Conservation (phyloP, 2,888 invertebrate genomes). For the Apantesis nais region DNA sequence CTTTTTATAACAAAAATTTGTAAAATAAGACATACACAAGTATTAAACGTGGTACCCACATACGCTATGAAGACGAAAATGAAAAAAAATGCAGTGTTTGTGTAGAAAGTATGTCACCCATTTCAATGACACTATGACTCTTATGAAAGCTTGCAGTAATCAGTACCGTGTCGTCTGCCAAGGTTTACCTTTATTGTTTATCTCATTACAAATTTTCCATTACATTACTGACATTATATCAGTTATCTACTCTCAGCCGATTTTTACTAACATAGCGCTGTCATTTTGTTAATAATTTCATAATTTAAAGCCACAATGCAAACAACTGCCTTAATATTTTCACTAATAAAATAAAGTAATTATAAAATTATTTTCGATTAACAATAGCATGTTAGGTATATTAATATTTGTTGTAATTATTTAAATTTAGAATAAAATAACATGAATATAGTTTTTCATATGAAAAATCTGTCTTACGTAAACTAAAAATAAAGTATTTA, state of each 20-base stretch:
- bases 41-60: constrained; percentile 1
- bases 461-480: too few species aligned
- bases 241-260: not conserved
- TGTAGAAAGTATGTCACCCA: constrained; percentile 71
- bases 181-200: constrained; percentile 35
- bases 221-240: not conserved
- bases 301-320: not conserved
- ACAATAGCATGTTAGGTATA: not conserved
- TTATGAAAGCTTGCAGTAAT: constrained; percentile 66
- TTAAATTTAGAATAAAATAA: too few species aligned
- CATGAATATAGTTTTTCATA: too few species aligned
- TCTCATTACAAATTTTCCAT: constrained; percentile 30
- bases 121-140: constrained; percentile 53
- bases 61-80: constrained; percentile 40
- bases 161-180: constrained; percentile 49
- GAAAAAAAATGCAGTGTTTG: constrained; percentile 47
- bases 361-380: not conserved
- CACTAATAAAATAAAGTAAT: not conserved
- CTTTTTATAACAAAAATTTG: not conserved
- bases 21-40: not conserved
- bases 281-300: not conserved
- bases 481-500: too few species aligned
- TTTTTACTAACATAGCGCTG: not conserved
- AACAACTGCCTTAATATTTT: too few species aligned
- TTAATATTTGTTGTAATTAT: too few species aligned